A percentile compares a stretch with the other conserved stretches of the same genome.
Evolutionary conservation across 2,888 invertebrate species (phyloP).

Genomic region (Sphecodes monilicornis): DNA sequence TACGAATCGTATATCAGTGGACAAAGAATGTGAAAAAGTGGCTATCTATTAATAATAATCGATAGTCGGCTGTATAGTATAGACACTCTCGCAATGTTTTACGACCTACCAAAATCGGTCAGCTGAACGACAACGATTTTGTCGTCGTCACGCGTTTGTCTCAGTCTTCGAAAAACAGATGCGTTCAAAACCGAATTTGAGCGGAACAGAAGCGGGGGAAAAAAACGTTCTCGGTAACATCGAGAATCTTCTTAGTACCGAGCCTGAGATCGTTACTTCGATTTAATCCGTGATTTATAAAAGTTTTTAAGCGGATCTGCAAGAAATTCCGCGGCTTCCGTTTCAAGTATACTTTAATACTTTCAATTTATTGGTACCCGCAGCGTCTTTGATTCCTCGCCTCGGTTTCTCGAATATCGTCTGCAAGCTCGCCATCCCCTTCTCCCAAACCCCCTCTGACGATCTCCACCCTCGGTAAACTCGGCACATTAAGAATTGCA

Average conservation of each 20-base stretch:
- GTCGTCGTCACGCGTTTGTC: background rate
- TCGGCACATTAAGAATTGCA: constrained; percentile 55
- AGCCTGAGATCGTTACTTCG: constrained; percentile 1
- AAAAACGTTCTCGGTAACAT: background rate
- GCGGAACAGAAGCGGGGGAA: background rate
- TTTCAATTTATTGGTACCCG: constrained; percentile 27
- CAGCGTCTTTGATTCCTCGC: constrained; percentile 34
- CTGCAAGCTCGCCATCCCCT: constrained; percentile 1
- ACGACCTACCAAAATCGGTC: too few relatives aligned
- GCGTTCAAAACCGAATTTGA: background rate
- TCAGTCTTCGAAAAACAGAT: background rate
- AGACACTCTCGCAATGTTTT: too few relatives aligned
- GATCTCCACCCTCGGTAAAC: constrained; percentile 35
- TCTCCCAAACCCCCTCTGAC: background rate
- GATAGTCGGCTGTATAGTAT: too few relatives aligned
- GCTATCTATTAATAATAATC: too few relatives aligned
- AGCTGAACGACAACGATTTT: too few relatives aligned
- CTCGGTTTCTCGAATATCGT: constrained; percentile 39
- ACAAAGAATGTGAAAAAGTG: too few relatives aligned
- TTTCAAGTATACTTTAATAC: constrained; percentile 30
- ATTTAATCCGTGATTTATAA: constrained; percentile 16
- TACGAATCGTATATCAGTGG: too few relatives aligned
- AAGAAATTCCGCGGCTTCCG: constrained; percentile 7
- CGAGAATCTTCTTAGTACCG: background rate
- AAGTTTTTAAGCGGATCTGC: constrained; percentile 22